Base-by-base conservation (phyloP, 2,888 invertebrate species). In the Drepana falcataria region DNA sequence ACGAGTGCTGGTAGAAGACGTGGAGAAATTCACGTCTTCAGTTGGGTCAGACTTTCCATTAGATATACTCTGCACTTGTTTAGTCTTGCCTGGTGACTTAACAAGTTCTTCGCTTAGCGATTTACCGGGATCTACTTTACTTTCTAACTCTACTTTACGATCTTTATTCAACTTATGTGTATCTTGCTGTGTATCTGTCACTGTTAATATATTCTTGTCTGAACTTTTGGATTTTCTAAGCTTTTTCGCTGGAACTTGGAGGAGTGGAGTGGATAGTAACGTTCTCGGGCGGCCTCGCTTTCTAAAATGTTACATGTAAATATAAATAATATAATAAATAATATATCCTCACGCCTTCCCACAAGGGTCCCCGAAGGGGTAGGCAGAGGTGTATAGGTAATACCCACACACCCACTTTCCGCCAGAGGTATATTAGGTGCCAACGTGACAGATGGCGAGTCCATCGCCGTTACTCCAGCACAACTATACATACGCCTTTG, bases 241-340 rank as follows among this genome's bases (percentile, higher is more conserved):
- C 55, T 47, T 67, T 40, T 69, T 66, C 2, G 56, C 53, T 0
- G 66, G 64, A 49, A 58, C 67, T 9, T 44, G 44, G 9, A 9
- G 44, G 2, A 33, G 52, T 5, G 58, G 9, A 6, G 48, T 35
- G 2, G 61, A 57, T 2, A 61, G 53, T 9, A 62, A 56, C 4
- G 59, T 69, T 54, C 55, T 63, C 0, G 67, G 62, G 58, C 66
- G 65, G 5, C 57, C 64, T 5, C 57, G 64, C 48, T 59, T 66
- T 48, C 37, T 57, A 57, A 48, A 51, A 7, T 3, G 1, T 4
- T 55, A 66, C 47, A 65, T 68, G 48, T 48, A 59, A 58, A 47
- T 5, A 6, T 48, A 21, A 35, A 34, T 51, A 48, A 52, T 1
- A n/a, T 54, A 49, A 49, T 47, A 53, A 47, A 37, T 4, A n/a